Conservation (phyloP, 2,797 vertebrate genomes). For the Phrynocephalus guinanensis region DNA sequence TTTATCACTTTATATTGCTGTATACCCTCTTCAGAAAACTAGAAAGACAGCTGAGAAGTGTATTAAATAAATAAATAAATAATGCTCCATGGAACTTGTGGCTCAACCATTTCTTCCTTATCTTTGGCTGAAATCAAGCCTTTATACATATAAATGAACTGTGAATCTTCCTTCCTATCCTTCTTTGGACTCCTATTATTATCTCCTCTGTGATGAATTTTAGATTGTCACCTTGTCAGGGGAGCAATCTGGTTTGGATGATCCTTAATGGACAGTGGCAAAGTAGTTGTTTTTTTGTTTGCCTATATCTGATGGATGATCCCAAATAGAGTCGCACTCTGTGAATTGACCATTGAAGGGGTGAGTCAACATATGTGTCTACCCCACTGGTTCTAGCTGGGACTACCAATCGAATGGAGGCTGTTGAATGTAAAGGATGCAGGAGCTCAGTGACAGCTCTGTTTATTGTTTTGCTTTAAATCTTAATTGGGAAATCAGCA, state of each 20-base stretch:
- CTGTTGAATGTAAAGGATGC: background rate
- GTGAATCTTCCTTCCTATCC: background rate
- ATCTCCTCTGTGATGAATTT: background rate
- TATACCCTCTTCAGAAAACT: background rate
- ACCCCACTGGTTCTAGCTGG: too few relatives aligned
- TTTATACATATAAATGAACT: background rate
- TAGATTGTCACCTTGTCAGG: background rate
- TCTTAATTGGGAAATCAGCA: constrained; percentile 57
- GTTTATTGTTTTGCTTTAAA: background rate
- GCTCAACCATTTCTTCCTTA: background rate
- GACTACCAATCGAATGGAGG: too few relatives aligned
- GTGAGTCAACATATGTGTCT: too few relatives aligned
- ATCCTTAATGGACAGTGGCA: background rate
- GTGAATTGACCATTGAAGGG: too few relatives aligned
- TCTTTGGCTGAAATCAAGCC: background rate
- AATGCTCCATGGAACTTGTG: background rate
- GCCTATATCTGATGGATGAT: too few relatives aligned
- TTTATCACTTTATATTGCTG: background rate
- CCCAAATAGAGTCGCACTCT: too few relatives aligned
- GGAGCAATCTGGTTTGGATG: background rate
- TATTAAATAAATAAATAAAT: background rate
- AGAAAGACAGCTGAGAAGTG: background rate
- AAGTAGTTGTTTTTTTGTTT: too few relatives aligned
- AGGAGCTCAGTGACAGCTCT: background rate
- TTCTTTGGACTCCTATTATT: background rate